Conservation (phyloP, 2,797 vertebrate species). For the Premnoplex brunnescens region DNA sequence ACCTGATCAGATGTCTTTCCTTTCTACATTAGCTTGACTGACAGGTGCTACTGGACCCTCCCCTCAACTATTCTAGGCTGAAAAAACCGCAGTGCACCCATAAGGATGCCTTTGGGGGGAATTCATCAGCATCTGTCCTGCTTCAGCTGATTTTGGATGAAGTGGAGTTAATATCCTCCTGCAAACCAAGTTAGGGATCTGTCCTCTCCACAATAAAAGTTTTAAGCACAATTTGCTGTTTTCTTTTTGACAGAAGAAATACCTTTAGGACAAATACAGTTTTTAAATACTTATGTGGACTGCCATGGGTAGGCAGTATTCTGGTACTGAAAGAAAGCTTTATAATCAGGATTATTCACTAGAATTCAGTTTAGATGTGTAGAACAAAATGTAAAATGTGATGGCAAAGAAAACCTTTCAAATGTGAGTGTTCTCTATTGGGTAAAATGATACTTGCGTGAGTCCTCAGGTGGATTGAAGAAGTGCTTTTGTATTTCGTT, state of each 20-base stretch:
- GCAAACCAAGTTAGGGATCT: neutral
- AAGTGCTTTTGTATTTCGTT: neutral
- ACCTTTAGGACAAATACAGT: neutral
- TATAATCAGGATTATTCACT: neutral
- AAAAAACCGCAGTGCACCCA: rapidly evolving
- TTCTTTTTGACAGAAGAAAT: neutral
- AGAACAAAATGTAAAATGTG: neutral
- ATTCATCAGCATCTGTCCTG: neutral
- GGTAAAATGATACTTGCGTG: neutral
- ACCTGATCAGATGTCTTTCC: neutral
- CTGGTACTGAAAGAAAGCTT: neutral
- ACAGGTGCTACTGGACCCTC: neutral
- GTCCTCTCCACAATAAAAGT: neutral
- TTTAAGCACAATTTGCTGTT: neutral
- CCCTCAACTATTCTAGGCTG: neutral
- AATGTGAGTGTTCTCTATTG: neutral
- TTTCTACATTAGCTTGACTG: neutral
- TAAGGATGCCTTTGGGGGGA: neutral
- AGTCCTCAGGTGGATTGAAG: neutral
- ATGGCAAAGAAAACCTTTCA: neutral
- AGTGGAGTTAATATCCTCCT: neutral
- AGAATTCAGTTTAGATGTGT: neutral
- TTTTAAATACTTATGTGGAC: neutral
- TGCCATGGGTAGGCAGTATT: neutral
- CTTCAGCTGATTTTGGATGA: neutral